Evolutionary conservation across 1,140 invertebrate species (phyloP), one percentile per base, ranked within the genome.

Genomic region (Zaprionus africanus): DNA sequence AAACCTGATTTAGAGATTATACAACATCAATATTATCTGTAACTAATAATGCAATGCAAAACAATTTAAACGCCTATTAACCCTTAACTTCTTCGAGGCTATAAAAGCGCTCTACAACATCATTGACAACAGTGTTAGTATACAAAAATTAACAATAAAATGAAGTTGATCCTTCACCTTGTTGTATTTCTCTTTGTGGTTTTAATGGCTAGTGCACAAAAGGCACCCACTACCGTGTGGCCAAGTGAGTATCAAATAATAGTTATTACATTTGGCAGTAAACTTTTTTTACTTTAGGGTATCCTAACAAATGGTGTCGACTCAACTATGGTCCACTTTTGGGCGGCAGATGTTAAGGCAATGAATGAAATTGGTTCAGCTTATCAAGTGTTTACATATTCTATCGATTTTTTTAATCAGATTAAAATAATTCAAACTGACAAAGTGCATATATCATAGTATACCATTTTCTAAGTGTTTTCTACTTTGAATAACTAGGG

Each of bases 291-390:
- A 12, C 31, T 36, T 34, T 12, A 64, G 62, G 49, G n/a, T 53
- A 31, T 43, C 54, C 64, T 12, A 34, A 66, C 15, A 66, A 57
- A 57, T 66, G 63, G 63, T 65, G 63, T 19, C 49, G 49, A 9
- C 24, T 66, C 0, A 57, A 66, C 28, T 36, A 36, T 12, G 61
- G 46, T 4, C 61, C 61, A 26, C 15, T 12, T 17, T 1, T 9
- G 0, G 46, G 46, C 11, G 61, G 61, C 11, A 63, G 60, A 34
- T 63, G 60, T 46, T 63, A 51, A 62, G 4, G 36, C 36, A 15
- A 43, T 43, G 1, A 38, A 38, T 38, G 4, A 38, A 15, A 34
- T 34, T 34, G 3, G 0, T 34, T 0, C 31, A 31, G 13, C 12
- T 38, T 38, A 46, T 5, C 7, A 49, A 43, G 12, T n/a, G 26